phyloP scores from a whole-genome alignment of 2,888 invertebrate species.

The Andrena trimmerana region DNA sequence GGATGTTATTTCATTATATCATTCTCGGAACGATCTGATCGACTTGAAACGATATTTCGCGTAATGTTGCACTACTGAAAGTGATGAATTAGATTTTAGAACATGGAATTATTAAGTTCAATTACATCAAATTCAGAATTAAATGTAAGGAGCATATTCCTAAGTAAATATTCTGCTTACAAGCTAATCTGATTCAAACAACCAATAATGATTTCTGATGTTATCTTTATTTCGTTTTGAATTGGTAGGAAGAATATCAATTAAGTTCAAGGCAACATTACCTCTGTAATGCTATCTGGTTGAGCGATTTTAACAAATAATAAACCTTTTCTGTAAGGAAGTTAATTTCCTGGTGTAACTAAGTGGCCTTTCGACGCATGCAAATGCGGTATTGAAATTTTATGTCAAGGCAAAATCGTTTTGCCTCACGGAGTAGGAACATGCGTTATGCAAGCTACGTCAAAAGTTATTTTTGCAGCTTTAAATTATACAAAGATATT shows the following conservation, averaged over 20 bases:
- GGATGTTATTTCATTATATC: too few relatives aligned
- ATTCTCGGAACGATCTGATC: too few relatives aligned
- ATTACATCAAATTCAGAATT: background rate
- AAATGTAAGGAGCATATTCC: background rate
- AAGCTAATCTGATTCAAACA: constrained; percentile 39
- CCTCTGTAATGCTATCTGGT: background rate
- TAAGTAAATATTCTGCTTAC: background rate
- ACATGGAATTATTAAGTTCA: too few relatives aligned
- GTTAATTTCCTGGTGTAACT: constrained; percentile 16
- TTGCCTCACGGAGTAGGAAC: constrained; percentile 4
- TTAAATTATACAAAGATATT: too few relatives aligned
- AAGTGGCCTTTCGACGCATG: constrained; percentile 3
- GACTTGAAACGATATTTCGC: too few relatives aligned
- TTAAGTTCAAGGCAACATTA: constrained; percentile 19
- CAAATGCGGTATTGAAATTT: constrained; percentile 36
- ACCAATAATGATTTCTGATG: background rate
- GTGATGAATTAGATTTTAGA: too few relatives aligned
- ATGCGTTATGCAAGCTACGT: constrained; percentile 21
- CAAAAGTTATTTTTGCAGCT: constrained; percentile 1
- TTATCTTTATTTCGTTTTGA: background rate
- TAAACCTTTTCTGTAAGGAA: constrained; percentile 11
- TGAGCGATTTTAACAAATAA: constrained; percentile 22
- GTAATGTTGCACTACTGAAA: too few relatives aligned
- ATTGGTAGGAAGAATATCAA: background rate
- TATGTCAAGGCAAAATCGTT: constrained; percentile 47